These are phyloP conservation scores for Thera britannica DNA, from an alignment of 2,888 invertebrate genomes.

Conservation along the genomic window DNA sequence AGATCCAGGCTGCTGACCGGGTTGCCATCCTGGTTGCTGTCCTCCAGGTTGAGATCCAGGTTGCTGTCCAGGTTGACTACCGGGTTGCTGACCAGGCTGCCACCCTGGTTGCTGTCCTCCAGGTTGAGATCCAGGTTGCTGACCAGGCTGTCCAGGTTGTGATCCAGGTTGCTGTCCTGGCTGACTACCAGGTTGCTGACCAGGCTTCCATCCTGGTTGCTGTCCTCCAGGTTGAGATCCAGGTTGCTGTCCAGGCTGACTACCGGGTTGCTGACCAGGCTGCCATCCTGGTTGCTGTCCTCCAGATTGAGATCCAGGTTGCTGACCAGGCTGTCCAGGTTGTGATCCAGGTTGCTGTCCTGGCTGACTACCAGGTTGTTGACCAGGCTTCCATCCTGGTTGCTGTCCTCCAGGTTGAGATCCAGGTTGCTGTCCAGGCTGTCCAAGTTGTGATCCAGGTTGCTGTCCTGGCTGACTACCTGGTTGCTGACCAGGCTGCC, in stretches of 20 bases:
- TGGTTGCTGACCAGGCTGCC: background rate
- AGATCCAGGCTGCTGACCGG: conserved; percentile 31
- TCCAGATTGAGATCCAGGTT: conserved; percentile 48
- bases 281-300: conserved; percentile 46
- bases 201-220: conserved; percentile 35
- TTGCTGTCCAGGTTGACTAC: background rate
- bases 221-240: conserved; percentile 32
- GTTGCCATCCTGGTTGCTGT: conserved; percentile 32
- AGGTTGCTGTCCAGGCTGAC: conserved; percentile 40
- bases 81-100: conserved; percentile 17
- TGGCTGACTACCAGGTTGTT: background rate
- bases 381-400: background rate
- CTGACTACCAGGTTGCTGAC: conserved; percentile 11
- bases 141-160: conserved; percentile 39
- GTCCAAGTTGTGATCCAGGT: conserved; percentile 50
- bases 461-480: no score
- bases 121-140: conserved; percentile 10
- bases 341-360: background rate
- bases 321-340: background rate
- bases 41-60: background rate
- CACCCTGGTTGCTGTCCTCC: conserved; percentile 33
- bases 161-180: conserved; percentile 40
- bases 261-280: conserved; percentile 15
- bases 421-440: conserved; percentile 19
- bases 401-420: conserved; percentile 37